phyloP scores from a whole-genome alignment of 2,888 invertebrate species.

The Scaptodrosophila latifasciaeformis region DNA sequence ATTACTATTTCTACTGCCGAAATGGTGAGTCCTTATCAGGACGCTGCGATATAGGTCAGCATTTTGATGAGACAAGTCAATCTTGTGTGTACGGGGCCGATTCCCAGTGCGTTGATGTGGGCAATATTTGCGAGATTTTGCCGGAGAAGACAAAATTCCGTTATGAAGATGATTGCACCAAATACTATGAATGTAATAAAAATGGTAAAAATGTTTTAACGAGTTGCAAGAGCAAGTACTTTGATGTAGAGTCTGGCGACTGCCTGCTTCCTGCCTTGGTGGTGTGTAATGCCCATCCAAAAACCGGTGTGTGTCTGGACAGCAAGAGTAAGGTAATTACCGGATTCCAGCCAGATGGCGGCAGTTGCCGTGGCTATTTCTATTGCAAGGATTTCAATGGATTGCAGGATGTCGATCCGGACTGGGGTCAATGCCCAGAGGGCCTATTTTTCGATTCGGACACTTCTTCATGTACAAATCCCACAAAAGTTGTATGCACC shows the following conservation, averaged over 20 bases:
- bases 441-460: slow-evolving; percentile 39
- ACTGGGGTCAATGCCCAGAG: slow-evolving; percentile 43
- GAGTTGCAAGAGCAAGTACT: slow-evolving; percentile 47
- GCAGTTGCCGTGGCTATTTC: slow-evolving; percentile 49
- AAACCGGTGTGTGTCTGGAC: slow-evolving; percentile 36
- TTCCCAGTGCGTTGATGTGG: slow-evolving; percentile 54
- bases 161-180: slow-evolving; percentile 50
- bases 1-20: slow-evolving; percentile 57
- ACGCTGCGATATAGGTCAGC: slow-evolving; percentile 33
- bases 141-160: slow-evolving; percentile 51
- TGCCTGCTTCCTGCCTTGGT: slow-evolving; percentile 46
- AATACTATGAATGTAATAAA: slow-evolving; percentile 58
- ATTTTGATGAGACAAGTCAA: slow-evolving; percentile 56
- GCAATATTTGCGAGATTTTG: slow-evolving; percentile 61
- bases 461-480: slow-evolving; percentile 23
- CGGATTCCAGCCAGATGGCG: slow-evolving; percentile 29
- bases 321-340: slow-evolving; percentile 3
- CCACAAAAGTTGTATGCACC: slow-evolving; percentile 29
- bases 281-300: slow-evolving; percentile 53
- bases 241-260: slow-evolving; percentile 39
- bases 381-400: slow-evolving; percentile 25
- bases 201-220: slow-evolving; percentile 22
- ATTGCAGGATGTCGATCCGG: slow-evolving; percentile 38
- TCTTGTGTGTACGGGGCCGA: slow-evolving; percentile 47
- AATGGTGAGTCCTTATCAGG: slow-evolving; percentile 35